Evolutionary conservation across 1,140 invertebrate genomes (phyloP).

Genomic region (Drosophila grimshawi): DNA sequence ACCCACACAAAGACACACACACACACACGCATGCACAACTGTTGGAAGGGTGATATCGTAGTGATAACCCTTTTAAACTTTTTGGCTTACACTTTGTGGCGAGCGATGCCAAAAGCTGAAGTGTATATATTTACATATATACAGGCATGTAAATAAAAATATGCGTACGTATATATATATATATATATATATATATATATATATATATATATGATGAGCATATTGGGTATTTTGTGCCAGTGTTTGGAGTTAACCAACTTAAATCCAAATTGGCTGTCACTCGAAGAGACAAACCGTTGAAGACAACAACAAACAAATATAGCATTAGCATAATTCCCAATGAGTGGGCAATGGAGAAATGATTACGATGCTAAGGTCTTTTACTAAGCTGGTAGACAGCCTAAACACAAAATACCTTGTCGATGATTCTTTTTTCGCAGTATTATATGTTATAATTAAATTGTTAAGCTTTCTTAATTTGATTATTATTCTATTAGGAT

Average conservation of each 20-base stretch:
- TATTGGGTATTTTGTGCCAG: slow-evolving; percentile 7
- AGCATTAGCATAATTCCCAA: slow-evolving; percentile 6
- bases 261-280: slow-evolving; percentile 75
- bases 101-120: slow-evolving; percentile 32
- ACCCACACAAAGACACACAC: neutral
- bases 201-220: slow-evolving; percentile 8
- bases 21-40: neutral
- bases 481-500: too few species aligned
- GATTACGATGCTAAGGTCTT: neutral
- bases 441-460: too few species aligned
- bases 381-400: too few species aligned
- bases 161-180: slow-evolving; percentile 17
- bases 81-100: slow-evolving; percentile 28
- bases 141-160: slow-evolving; percentile 9
- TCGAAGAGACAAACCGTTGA: slow-evolving; percentile 20
- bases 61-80: slow-evolving; percentile 74
- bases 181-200: slow-evolving; percentile 8
- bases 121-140: slow-evolving; percentile 36
- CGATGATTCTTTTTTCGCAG: too few species aligned
- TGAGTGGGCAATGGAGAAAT: neutral
- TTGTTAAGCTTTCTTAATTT: too few species aligned
- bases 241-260: slow-evolving; percentile 53
- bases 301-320: neutral
- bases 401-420: too few species aligned
- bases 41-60: slow-evolving; percentile 43